Evolutionary conservation across 2,797 vertebrate species (phyloP), one percentile per base, ranked within the genome.

Genomic region (Ibycter americanus): DNA sequence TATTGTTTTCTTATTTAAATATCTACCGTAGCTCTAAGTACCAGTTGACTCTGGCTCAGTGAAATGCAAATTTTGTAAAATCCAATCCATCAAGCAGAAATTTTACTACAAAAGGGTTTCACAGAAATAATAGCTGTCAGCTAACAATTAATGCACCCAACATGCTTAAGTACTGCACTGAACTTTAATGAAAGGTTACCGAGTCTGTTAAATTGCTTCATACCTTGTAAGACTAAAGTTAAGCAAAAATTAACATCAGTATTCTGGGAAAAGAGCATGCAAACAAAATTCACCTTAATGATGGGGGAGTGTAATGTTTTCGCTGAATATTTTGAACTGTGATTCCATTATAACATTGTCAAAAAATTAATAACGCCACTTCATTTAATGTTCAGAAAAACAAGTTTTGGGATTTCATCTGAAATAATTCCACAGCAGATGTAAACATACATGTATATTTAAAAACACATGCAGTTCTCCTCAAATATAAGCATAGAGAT

Each of bases 151-250:
- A 98, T 97, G 95, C 97, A 96, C 96, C 97, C 96, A 90, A 97
- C 97, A 97, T 56, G 97, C 97, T 97, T 97, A 97, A 98, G 97
- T 96, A 98, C 92, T 85, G 95, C 94, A 89, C 96, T 98, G 97
- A 98, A 97, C 98, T 98, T 98, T 98, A 98, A 98, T 98, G 97
- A 98, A 98, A 98, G 98, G 98, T 98, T 98, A 98, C 97, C 12
- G 54, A 97, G 96, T 97, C 96, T 97, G 96, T 97, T 97, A 98
- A 98, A 98, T 97, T 97, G 96, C 97, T 98, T 98, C 96, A 78
- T 95, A 98, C 93, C 96, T 97, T 59, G 87, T 97, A 97, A 96
- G 96, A 97, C 95, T 97, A 97, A 98, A 97, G 97, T 98, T 97
- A 98, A 98, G 97, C 95, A 98, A 97, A 98, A 97, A 98, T 98